phyloP scores from a whole-genome alignment of 1,140 invertebrate genomes.

The Mercenaria mercenaria region DNA sequence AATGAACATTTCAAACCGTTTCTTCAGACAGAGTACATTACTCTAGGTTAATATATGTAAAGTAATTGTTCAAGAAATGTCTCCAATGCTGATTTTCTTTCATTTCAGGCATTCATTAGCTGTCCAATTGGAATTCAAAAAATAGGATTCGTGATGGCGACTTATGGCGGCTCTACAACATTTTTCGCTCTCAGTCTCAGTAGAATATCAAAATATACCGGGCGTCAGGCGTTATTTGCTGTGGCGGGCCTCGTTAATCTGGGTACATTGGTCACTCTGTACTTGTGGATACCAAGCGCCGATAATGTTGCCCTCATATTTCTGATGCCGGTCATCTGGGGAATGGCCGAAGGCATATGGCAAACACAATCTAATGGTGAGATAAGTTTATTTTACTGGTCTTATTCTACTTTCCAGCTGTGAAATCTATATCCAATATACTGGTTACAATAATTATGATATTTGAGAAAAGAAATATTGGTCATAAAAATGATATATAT shows the following conservation, averaged over 20 bases:
- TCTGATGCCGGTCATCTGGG: constrained; percentile 96
- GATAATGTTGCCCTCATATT: constrained; percentile 93
- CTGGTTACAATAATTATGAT: no score
- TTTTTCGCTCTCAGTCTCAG: constrained; percentile 96
- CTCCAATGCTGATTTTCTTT: no score
- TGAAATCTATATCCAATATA: no score
- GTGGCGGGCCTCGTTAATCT: constrained; percentile 81
- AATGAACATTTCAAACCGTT: no score
- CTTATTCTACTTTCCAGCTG: background rate
- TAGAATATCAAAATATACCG: constrained; percentile 95
- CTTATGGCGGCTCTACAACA: constrained; percentile 96
- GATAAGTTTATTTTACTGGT: constrained; percentile 73
- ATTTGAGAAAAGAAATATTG: no score
- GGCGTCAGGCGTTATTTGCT: constrained; percentile 93
- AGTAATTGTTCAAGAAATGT: no score
- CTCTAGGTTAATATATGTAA: no score
- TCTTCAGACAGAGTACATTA: no score
- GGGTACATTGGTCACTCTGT: constrained; percentile 70
- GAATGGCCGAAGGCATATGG: constrained; percentile 97
- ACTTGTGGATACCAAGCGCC: constrained; percentile 93
- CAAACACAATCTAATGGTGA: constrained; percentile 98
- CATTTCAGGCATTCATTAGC: constrained; percentile 95
- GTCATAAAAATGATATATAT: no score
- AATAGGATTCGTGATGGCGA: constrained; percentile 98
- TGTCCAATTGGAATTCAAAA: constrained; percentile 95